A percentile compares a stretch with the other conserved stretches of the same genome.
These are phyloP conservation scores for Drosophila bocki DNA, from an alignment of 1,140 invertebrate species.

Conservation along the genomic window DNA sequence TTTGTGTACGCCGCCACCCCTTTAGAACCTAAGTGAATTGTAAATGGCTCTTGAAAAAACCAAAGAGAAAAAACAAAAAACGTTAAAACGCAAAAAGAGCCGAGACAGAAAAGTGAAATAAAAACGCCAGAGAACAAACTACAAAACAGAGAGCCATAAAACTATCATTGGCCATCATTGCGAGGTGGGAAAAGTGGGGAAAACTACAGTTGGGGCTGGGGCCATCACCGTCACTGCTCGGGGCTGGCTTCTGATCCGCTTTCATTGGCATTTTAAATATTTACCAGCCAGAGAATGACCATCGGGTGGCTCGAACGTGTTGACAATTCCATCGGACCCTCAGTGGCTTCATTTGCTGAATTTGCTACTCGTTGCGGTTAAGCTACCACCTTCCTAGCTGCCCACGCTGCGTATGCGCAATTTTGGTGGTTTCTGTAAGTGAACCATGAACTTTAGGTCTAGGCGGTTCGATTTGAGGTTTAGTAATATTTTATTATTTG, in stretches of 20 bases:
- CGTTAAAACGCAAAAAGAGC: constrained; percentile 16
- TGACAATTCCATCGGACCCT: constrained; percentile 43
- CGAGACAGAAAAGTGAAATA: constrained; percentile 42
- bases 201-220: background rate
- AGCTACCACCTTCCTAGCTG: background rate
- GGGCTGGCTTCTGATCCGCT: constrained; percentile 15
- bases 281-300: constrained; percentile 43
- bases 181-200: constrained; percentile 30
- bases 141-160: constrained; percentile 27
- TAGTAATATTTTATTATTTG: background rate
- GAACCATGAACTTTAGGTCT: background rate
- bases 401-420: constrained; percentile 29
- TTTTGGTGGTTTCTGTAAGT: constrained; percentile 14
- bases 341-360: constrained; percentile 26
- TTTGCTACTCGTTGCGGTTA: constrained; percentile 24
- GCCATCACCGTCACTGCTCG: constrained; percentile 41
- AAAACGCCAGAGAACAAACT: constrained; percentile 35
- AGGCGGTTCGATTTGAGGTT: background rate
- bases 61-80: background rate
- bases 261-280: constrained; percentile 71
- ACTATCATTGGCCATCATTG: constrained; percentile 28
- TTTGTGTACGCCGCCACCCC: constrained; percentile 23
- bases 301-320: constrained; percentile 19
- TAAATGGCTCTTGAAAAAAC: constrained; percentile 18
- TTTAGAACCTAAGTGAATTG: constrained; percentile 39